Evolutionary conservation across 2,113 vertebrate genomes (phyloP).

Genomic region (Castor canadensis): DNA sequence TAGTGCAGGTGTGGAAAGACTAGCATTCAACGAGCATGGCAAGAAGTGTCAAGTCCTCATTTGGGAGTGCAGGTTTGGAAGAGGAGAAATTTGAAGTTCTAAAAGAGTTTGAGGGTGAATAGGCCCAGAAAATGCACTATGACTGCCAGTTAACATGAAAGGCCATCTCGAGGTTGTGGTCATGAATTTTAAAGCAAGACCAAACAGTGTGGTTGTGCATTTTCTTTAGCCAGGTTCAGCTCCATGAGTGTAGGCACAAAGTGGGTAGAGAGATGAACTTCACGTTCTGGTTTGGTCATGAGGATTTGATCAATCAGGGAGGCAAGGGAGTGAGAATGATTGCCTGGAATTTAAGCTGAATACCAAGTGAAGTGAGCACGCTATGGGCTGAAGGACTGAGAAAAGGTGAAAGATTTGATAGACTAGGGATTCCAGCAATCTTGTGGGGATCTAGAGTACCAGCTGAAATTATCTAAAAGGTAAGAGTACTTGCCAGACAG

Average conservation of each 20-base stretch:
- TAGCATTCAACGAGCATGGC: neutral
- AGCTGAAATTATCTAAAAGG: neutral
- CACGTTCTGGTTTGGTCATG: neutral
- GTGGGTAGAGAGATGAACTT: neutral
- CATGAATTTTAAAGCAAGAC: neutral
- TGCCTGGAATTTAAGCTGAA: neutral
- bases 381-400: neutral
- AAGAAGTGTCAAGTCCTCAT: neutral
- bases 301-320: neutral
- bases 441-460: neutral
- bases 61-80: neutral
- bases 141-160: neutral
- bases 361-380: neutral
- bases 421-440: neutral
- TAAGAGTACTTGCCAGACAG: neutral
- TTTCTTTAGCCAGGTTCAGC: neutral
- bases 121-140: neutral
- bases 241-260: neutral
- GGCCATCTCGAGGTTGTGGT: neutral
- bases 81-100: neutral
- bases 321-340: neutral
- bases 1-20: neutral
- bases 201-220: neutral
- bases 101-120: neutral
- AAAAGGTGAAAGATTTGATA: neutral